These are phyloP conservation scores for Athetis lepigone DNA, from an alignment of 2,888 invertebrate species.

Conservation along the genomic window DNA sequence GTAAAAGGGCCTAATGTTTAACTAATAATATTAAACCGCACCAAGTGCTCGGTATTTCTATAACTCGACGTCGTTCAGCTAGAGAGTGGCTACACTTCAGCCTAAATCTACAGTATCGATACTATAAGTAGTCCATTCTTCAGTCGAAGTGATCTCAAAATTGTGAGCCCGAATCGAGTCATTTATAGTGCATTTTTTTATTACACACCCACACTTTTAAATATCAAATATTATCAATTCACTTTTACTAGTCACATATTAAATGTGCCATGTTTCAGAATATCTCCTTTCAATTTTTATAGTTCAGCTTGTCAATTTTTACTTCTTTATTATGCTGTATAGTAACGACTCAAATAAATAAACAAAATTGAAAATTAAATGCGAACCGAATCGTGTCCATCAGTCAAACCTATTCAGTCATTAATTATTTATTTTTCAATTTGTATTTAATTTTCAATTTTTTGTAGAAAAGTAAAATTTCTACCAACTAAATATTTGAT, in stretches of 20 bases:
- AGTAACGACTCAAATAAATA: background rate
- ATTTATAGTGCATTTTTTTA: constrained; percentile 82
- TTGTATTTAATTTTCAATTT: constrained; percentile 31
- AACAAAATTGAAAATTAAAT: constrained; percentile 35
- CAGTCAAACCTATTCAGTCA: constrained; percentile 50
- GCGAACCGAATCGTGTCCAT: constrained; percentile 28
- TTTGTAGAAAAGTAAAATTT: background rate
- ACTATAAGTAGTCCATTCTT: constrained; percentile 73
- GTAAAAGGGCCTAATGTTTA: constrained; percentile 67
- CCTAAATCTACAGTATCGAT: constrained; percentile 50
- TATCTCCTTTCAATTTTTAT: constrained; percentile 9
- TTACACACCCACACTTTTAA: constrained; percentile 69
- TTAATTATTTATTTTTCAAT: constrained; percentile 58
- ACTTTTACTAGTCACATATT: constrained; percentile 74
- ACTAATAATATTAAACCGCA: constrained; percentile 64
- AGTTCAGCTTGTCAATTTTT: constrained; percentile 6
- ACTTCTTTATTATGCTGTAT: background rate
- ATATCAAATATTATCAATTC: constrained; percentile 64
- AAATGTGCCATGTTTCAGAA: constrained; percentile 74
- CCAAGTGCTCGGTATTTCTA: constrained; percentile 80
- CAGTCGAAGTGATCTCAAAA: constrained; percentile 86
- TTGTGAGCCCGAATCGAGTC: constrained; percentile 83
- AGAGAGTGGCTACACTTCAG: constrained; percentile 48
- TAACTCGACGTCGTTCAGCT: constrained; percentile 45
- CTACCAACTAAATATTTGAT: background rate